Evolutionary conservation across 2,113 vertebrate genomes (phyloP).

Genomic region (Elephantulus edwardii): DNA sequence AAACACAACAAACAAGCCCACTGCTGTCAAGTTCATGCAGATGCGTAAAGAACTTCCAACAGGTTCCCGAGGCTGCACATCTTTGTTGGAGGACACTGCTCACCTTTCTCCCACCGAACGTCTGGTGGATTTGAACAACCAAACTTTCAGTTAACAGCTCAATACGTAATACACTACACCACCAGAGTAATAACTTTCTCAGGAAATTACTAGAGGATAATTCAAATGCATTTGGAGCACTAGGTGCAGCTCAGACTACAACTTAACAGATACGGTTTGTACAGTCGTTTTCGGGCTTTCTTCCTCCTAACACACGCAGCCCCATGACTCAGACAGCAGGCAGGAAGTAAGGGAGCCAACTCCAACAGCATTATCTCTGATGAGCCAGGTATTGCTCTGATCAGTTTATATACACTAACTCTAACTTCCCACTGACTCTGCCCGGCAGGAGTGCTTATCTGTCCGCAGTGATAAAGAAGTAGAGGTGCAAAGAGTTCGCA

Average conservation of each 20-base stretch:
- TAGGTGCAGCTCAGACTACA: not conserved
- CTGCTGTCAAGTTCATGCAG: too few relatives aligned
- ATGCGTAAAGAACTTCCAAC: too few relatives aligned
- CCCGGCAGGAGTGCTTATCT: not conserved
- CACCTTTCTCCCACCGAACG: too few relatives aligned
- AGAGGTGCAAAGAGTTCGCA: not conserved
- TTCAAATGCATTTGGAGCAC: not conserved
- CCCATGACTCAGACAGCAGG: not conserved
- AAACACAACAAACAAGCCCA: too few relatives aligned
- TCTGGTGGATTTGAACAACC: too few relatives aligned
- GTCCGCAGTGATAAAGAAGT: not conserved
- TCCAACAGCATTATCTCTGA: not conserved
- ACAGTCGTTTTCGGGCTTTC: not conserved
- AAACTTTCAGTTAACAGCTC: too few relatives aligned
- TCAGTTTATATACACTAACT: not conserved
- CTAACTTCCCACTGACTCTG: not conserved
- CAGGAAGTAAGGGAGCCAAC: not conserved
- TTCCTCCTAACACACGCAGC: not conserved
- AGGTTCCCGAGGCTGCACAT: too few relatives aligned
- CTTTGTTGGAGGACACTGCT: too few relatives aligned
- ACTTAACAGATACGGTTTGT: not conserved
- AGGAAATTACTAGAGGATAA: not conserved
- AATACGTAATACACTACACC: too few relatives aligned
- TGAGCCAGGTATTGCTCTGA: not conserved
- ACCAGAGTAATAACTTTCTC: too few relatives aligned